Conservation (phyloP, 2,797 vertebrate genomes). For the Ctenopoma multispine region DNA sequence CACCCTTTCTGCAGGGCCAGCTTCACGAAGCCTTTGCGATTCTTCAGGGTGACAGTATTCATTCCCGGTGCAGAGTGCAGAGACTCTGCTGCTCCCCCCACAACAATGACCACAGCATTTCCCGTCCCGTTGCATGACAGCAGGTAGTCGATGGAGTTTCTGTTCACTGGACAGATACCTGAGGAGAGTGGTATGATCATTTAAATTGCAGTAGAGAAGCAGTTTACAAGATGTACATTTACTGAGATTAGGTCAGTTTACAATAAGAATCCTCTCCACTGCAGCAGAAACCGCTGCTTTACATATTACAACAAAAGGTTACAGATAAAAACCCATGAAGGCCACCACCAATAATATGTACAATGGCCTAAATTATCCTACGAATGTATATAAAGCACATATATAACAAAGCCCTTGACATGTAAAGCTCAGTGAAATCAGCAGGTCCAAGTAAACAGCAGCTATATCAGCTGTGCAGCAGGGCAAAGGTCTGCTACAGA, state of each 20-base stretch:
- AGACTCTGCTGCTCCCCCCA: slow-evolving; percentile 95
- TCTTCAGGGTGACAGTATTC: slow-evolving; percentile 90
- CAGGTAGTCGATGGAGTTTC: slow-evolving; percentile 94
- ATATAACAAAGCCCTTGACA: too few species aligned
- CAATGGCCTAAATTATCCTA: slow-evolving; percentile 7
- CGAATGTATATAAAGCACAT: background rate
- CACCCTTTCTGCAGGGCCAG: slow-evolving; percentile 93
- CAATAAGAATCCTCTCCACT: background rate
- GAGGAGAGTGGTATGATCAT: slow-evolving; percentile 16
- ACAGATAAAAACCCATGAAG: background rate
- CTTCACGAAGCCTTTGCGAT: slow-evolving; percentile 94
- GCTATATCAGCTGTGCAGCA: slow-evolving; percentile 46
- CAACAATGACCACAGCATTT: slow-evolving; percentile 94
- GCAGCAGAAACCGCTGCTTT: background rate
- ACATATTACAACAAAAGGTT: background rate
- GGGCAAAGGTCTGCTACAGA: slow-evolving; percentile 72
- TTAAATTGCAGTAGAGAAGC: background rate
- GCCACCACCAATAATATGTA: background rate
- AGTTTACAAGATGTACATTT: background rate
- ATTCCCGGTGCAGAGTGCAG: slow-evolving; percentile 90
- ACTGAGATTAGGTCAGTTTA: background rate
- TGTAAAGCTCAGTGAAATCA: slow-evolving; percentile 42
- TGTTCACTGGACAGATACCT: slow-evolving; percentile 97
- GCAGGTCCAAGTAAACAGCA: slow-evolving; percentile 57
- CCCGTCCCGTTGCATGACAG: slow-evolving; percentile 92